Base-by-base conservation (phyloP, 2,797 vertebrate genomes). In the Oreonectes daqikongensis region DNA sequence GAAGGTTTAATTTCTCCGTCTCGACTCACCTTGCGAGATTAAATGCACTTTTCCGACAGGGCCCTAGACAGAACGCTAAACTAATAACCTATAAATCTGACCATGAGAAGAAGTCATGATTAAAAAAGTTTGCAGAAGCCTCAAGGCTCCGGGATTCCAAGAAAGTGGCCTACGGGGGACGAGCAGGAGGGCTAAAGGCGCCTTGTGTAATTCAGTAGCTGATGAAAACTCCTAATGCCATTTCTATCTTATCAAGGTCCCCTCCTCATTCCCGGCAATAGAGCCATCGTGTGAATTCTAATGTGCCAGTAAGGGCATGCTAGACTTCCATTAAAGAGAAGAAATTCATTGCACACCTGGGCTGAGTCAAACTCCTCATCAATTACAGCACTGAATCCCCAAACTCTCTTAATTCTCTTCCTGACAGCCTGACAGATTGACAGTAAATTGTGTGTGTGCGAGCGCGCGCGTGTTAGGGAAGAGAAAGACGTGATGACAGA, bases 231-330 rank as follows among this genome's bases (percentile, higher is more conserved):
- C 85, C 84, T 89, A 88, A 89, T 89, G 79, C 84, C 86, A 85
- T 89, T 90, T 90, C 79, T 85, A 91, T 90, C 85, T 89, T 88
- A 89, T 90, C 87, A 89, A 87, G 87, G 86, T 86, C 53, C 81
- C 82, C 87, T 90, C 80, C 84, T 87, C 86, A 84, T 83, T 85
- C 79, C 82, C 72, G 69, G 77, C 70, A 61, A 69, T 32, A 80
- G 74, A 72, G 82, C 69, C 84, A 82, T 87, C 79, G 20, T 48
- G 79, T 77, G 90, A 91, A 91, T 90, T 87, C 88, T 89, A 91
- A 90, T 90, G 83, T 71, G 59, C 57, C 57, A 32, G 70, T 85
- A 79, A 87, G 53, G 72, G 64, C 69, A 83, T 65, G 76, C 80
- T 69, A 57, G 78, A 71, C 17, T 69, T 83, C 87, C 46, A 32